A percentile compares a stretch with the other conserved stretches of the same genome.
Evolutionary conservation across 2,888 invertebrate species (phyloP).

Genomic region (Dicyrtoma fusca): DNA sequence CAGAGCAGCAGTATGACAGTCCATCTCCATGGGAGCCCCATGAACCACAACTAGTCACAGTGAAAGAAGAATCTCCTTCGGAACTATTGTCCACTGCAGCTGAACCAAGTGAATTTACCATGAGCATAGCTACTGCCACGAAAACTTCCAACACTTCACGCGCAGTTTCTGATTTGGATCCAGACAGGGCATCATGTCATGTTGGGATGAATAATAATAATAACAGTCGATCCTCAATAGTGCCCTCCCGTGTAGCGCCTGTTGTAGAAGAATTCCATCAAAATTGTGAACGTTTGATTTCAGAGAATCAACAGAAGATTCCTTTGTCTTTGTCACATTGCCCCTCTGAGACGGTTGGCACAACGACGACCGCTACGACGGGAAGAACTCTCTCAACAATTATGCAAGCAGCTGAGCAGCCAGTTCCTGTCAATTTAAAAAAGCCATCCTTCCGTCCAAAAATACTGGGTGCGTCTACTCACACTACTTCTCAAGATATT

Average conservation of each 20-base stretch:
- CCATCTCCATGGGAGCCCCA: slow-evolving; percentile 5
- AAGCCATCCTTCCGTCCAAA: neutral
- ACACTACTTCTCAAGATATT: neutral
- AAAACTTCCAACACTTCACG: neutral
- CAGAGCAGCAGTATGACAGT: slow-evolving; percentile 23
- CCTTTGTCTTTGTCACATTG: no score
- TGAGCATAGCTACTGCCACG: neutral
- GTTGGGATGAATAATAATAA: neutral
- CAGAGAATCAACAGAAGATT: neutral
- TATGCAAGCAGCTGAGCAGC: no score
- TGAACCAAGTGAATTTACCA: neutral
- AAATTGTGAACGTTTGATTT: neutral
- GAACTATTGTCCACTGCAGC: neutral
- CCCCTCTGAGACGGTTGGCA: no score
- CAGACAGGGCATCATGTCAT: no score
- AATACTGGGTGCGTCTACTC: neutral
- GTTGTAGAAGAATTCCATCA: slow-evolving; percentile 10
- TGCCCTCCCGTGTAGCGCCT: neutral
- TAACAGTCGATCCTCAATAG: neutral
- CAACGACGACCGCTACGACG: no score
- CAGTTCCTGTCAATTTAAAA: no score
- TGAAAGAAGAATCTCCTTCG: neutral
- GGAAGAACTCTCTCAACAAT: no score
- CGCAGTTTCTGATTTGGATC: neutral
- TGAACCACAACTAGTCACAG: no score